These are phyloP conservation scores for Hymenochirus boettgeri DNA, from an alignment of 2,113 vertebrate genomes.

Conservation along the genomic window DNA sequence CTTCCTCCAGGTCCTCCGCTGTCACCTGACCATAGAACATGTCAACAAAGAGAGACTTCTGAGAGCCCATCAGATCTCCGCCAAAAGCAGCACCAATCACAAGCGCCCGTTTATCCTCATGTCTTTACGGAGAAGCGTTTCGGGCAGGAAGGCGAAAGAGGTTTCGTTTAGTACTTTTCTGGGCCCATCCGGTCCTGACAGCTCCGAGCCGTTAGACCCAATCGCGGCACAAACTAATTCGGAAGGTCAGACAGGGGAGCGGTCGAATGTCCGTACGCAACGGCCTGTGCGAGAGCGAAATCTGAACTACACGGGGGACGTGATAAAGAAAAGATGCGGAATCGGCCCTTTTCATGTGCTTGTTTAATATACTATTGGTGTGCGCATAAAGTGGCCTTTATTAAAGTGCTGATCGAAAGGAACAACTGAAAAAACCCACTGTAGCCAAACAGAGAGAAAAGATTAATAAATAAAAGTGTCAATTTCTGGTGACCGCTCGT, in stretches of 20 bases:
- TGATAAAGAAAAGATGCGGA: slow-evolving; percentile 8
- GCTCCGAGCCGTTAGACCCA: not conserved
- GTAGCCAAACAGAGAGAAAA: slow-evolving; percentile 15
- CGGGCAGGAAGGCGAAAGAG: slow-evolving; percentile 29
- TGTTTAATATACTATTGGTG: slow-evolving; percentile 18
- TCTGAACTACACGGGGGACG: slow-evolving; percentile 45
- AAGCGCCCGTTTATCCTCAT: slow-evolving; percentile 51
- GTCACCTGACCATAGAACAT: slow-evolving; percentile 72
- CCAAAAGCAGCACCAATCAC: slow-evolving; percentile 24
- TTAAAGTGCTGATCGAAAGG: slow-evolving; percentile 44
- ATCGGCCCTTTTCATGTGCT: slow-evolving; percentile 11
- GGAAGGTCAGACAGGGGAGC: not conserved
- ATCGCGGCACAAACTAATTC: slow-evolving; percentile 37
- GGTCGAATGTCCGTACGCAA: slow-evolving; percentile 31
- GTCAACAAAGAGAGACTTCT: slow-evolving; percentile 66
- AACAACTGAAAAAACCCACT: no score
- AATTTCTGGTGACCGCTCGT: slow-evolving; percentile 13
- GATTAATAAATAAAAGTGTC: slow-evolving; percentile 17
- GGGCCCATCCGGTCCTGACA: not conserved
- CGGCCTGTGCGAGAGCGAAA: slow-evolving; percentile 53
- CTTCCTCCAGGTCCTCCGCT: slow-evolving; percentile 79
- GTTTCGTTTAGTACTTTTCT: slow-evolving; percentile 59
- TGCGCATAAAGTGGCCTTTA: slow-evolving; percentile 6
- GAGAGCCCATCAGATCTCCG: slow-evolving; percentile 23
- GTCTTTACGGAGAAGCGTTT: slow-evolving; percentile 46